Evolutionary conservation across 2,113 vertebrate genomes (phyloP), one percentile per base, ranked within the genome.

Genomic region (Amazona vittata): DNA sequence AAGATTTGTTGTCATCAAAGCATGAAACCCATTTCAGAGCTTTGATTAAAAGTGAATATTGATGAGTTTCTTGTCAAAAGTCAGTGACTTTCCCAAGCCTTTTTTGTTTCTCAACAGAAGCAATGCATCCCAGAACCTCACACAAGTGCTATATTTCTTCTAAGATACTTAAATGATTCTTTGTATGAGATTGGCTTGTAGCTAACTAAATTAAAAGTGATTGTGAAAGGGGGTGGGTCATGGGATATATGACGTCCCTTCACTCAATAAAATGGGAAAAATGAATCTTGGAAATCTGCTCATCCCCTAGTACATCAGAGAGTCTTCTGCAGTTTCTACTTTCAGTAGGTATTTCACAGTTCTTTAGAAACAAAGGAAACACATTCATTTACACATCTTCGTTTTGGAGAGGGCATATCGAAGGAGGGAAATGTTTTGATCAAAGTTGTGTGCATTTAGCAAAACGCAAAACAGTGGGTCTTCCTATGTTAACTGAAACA

Each of bases 391-490:
- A 39, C 82, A 46, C 33, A 17, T 84, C 73, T 86, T 90, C 35
- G 3, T 78, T 76, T 68, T 92, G 68, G 21, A 81, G 52, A 75
- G 78, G 69, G 68, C 64, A 88, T 86, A 69, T 68, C 4, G 35
- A 80, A 96, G 78, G 70, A 87, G 46, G 65, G 70, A 81, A 95
- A 73, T 80, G 15, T 65, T 65, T 95, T 96, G 86, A 95, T 97
- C 92, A 96, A 91, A 95, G 86, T 80, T 93, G 68, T 73, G 37
- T 77, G 83, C 50, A 82, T 96, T 94, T 95, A 95, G 78, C 94
- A 96, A 96, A 97, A 96, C 57, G 68, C 52, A 84, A 46, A 96
- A 64, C 91, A 94, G 73, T 88, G 71, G 77, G 84, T 94, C 95
- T 96, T 86, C 73, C 59, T 89, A 26, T 83, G 82, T 94, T 96